Percentiles rank a stretch among this genome's conserved stretches.
phyloP scores from a whole-genome alignment of 2,113 vertebrate genomes.

The Myotis lucifugus region DNA sequence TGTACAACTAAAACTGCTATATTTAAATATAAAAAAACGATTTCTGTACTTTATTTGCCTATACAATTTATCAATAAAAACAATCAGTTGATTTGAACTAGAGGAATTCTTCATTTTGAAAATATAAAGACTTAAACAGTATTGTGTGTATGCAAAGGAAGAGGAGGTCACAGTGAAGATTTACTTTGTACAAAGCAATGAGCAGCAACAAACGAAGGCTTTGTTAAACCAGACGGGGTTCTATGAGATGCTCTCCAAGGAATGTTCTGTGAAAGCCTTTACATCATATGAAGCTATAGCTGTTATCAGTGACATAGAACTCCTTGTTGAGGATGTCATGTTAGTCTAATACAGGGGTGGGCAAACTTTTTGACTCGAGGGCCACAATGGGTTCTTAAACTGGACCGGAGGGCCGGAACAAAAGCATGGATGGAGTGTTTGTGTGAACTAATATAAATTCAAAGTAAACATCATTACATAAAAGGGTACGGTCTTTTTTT shows the following conservation, averaged over 20 bases:
- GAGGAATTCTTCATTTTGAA: constrained; percentile 47
- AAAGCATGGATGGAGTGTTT: too few relatives aligned
- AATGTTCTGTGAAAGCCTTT: constrained; percentile 57
- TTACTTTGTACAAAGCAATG: constrained; percentile 63
- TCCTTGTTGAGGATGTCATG: constrained; percentile 60
- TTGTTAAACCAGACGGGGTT: constrained; percentile 68
- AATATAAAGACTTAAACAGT: constrained; percentile 51
- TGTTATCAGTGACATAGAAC: constrained; percentile 56
- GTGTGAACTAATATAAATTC: too few relatives aligned
- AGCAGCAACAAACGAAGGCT: constrained; percentile 66
- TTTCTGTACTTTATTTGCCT: constrained; percentile 42
- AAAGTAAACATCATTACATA: too few relatives aligned
- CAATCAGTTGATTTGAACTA: constrained; percentile 31
- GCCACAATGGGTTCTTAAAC: too few relatives aligned
- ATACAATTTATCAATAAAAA: constrained; percentile 54
- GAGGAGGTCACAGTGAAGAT: constrained; percentile 50
- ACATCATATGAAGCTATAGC: constrained; percentile 36
- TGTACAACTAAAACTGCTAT: constrained; percentile 1
- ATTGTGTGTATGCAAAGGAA: constrained; percentile 20
- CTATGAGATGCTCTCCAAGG: constrained; percentile 52
- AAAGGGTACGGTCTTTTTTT: too few relatives aligned
- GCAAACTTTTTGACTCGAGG: too few relatives aligned
- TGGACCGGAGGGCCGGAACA: too few relatives aligned
- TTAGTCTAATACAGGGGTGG: constrained; percentile 1
- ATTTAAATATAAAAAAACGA: constrained; percentile 42